These are phyloP conservation scores for Mormoops blainvillei DNA, from an alignment of 2,113 vertebrate genomes.

Conservation along the genomic window DNA sequence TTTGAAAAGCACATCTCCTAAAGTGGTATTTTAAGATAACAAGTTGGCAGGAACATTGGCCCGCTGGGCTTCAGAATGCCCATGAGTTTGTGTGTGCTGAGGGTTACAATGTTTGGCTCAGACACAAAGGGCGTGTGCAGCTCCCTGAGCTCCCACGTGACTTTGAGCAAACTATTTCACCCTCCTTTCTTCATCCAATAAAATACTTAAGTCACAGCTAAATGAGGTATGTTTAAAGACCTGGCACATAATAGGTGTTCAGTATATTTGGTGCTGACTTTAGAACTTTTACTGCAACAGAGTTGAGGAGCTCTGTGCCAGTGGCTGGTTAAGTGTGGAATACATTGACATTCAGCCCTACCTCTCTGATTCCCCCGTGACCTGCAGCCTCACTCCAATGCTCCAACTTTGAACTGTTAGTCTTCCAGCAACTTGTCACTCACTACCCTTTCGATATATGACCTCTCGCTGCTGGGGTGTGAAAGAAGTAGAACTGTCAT, in stretches of 20 bases:
- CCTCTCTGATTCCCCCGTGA: background rate
- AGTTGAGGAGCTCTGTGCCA: background rate
- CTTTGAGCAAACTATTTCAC: background rate
- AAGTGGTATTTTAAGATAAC: background rate
- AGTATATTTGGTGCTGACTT: background rate
- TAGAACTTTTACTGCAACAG: background rate
- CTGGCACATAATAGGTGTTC: background rate
- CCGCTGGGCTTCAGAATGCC: background rate
- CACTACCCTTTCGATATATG: background rate
- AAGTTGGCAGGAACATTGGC: background rate
- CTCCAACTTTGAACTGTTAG: background rate
- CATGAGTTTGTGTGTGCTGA: background rate
- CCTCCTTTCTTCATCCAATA: background rate
- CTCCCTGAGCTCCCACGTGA: background rate
- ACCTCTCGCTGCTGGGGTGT: background rate
- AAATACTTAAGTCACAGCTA: background rate
- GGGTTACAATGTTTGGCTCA: background rate
- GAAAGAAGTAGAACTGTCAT: background rate
- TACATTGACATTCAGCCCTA: background rate
- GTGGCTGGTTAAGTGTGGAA: background rate
- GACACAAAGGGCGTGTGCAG: background rate
- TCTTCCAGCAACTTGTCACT: background rate
- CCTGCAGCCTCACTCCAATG: background rate
- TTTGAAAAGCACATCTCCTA: conserved; percentile 3
- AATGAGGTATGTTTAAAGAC: background rate